A percentile compares a stretch with the other conserved stretches of the same genome.
phyloP scores from a whole-genome alignment of 2,113 vertebrate genomes.

The Nematolebias whitei region DNA sequence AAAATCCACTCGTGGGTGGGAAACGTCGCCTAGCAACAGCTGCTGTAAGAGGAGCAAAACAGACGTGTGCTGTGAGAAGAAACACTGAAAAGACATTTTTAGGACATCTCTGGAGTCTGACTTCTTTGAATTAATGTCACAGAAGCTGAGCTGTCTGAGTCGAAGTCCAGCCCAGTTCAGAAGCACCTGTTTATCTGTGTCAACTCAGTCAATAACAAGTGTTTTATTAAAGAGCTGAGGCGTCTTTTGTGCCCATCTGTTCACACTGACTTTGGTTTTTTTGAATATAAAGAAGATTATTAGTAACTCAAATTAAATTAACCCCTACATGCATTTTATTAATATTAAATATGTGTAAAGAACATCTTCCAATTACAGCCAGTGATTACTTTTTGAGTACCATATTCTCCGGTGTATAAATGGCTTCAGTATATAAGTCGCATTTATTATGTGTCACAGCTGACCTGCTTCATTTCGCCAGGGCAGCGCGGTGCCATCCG shows the following conservation, averaged over 20 bases:
- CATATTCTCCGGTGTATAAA: too few relatives aligned
- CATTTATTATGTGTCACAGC: too few relatives aligned
- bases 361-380: too few relatives aligned
- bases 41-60: slow-evolving; percentile 42
- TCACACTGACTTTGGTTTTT: not conserved
- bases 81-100: slow-evolving; percentile 29
- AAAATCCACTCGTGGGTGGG: slow-evolving; percentile 37
- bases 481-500: too few relatives aligned
- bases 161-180: not conserved
- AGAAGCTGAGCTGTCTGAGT: slow-evolving; percentile 2
- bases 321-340: too few relatives aligned
- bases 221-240: not conserved
- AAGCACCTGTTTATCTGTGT: slow-evolving; percentile 15
- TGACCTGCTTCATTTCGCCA: too few relatives aligned
- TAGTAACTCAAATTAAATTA: slow-evolving; percentile 15
- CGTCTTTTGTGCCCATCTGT: not conserved
- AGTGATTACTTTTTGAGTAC: too few relatives aligned
- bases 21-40: slow-evolving; percentile 63
- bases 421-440: too few relatives aligned
- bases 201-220: not conserved
- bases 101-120: slow-evolving; percentile 15
- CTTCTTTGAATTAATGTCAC: slow-evolving; percentile 13
- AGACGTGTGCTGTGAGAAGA: slow-evolving; percentile 14
- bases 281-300: not conserved
- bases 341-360: too few relatives aligned